These are phyloP conservation scores for Oriolus oriolus DNA, from an alignment of 2,113 vertebrate species.

Conservation along the genomic window DNA sequence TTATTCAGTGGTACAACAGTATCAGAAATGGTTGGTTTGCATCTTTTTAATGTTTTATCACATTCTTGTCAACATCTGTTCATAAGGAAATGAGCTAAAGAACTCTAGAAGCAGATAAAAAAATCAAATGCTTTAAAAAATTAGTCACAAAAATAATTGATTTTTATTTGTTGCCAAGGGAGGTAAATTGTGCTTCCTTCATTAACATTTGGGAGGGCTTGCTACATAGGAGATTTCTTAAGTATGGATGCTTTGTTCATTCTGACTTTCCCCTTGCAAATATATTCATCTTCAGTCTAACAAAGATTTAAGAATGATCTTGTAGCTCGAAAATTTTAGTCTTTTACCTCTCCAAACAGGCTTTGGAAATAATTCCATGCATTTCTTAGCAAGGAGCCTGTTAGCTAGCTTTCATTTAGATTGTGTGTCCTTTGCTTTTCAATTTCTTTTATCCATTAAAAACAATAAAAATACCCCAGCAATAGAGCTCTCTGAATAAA, in stretches of 20 bases:
- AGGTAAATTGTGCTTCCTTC: not conserved
- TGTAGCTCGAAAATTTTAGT: not conserved
- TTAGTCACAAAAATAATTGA: not conserved
- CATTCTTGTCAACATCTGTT: not conserved
- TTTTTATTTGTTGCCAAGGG: not conserved
- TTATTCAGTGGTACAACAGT: not conserved
- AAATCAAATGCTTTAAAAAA: not conserved
- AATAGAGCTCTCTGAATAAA: conserved; percentile 2
- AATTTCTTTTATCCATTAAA: not conserved
- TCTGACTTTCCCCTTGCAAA: not conserved
- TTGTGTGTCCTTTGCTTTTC: not conserved
- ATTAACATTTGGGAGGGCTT: not conserved
- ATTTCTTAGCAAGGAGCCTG: not conserved
- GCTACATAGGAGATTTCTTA: not conserved
- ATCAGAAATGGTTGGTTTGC: not conserved
- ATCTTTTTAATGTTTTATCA: not conserved
- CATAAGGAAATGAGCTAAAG: not conserved
- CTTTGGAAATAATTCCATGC: not conserved
- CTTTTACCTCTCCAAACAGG: not conserved
- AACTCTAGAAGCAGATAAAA: not conserved
- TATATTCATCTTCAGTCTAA: not conserved
- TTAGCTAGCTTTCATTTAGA: not conserved
- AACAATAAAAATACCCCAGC: not conserved
- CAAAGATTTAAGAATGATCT: not conserved
- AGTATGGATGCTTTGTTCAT: not conserved